Conservation (phyloP, 2,888 invertebrate species). For the Nudaria mundana region DNA sequence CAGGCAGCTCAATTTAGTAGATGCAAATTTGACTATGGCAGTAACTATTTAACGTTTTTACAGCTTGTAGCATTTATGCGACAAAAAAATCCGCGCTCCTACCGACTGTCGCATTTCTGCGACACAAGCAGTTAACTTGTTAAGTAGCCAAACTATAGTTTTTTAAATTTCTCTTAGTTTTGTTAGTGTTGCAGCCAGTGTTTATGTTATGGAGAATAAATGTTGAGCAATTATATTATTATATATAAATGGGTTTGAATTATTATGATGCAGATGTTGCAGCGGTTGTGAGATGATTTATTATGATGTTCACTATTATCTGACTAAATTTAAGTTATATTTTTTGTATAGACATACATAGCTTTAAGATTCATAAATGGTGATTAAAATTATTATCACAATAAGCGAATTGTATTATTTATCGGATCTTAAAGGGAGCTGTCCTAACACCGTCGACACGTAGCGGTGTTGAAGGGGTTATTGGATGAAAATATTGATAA, state of each 20-base stretch:
- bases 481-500: too few species aligned
- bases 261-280: conserved; percentile 71
- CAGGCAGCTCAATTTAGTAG: conserved; percentile 48
- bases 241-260: conserved; percentile 65
- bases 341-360: conserved; percentile 78
- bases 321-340: conserved; percentile 78
- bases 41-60: too few species aligned
- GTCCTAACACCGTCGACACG: too few species aligned
- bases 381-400: conserved; percentile 75
- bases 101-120: too few species aligned
- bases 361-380: conserved; percentile 64
- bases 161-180: too few species aligned
- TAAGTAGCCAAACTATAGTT: too few species aligned
- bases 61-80: too few species aligned
- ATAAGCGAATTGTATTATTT: conserved; percentile 16
- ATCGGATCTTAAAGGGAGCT: not conserved
- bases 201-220: conserved; percentile 51
- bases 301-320: conserved; percentile 79
- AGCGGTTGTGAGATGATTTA: conserved; percentile 81
- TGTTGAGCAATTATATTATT: conserved; percentile 59
- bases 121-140: too few species aligned
- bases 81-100: too few species aligned
- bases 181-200: conserved; percentile 44
- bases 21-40: too few species aligned
- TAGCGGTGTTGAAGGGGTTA: too few species aligned